Conservation (phyloP, 2,888 invertebrate species). For the Adelphocoris suturalis region DNA sequence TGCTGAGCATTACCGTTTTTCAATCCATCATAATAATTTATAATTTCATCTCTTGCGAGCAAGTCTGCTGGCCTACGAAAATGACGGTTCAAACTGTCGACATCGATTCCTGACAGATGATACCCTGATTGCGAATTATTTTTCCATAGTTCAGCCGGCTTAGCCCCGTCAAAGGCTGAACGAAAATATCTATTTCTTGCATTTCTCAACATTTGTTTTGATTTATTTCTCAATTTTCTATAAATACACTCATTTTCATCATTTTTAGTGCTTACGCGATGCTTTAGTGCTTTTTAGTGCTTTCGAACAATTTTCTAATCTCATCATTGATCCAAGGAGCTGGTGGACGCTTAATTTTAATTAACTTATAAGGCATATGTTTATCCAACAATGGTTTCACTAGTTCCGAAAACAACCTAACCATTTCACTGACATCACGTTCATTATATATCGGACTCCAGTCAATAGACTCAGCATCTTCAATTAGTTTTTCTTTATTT, state of each 20-base stretch:
- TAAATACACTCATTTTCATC: neutral
- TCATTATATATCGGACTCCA: neutral
- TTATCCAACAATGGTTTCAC: neutral
- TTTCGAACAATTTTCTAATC: neutral
- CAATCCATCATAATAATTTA: too few relatives aligned
- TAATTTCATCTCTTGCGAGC: too few relatives aligned
- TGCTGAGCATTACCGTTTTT: too few relatives aligned
- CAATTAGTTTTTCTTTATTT: neutral
- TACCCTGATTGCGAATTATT: constrained; percentile 4
- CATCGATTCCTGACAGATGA: too few relatives aligned
- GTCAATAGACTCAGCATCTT: neutral
- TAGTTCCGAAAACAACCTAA: neutral
- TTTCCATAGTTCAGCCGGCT: neutral
- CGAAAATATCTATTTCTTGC: neutral
- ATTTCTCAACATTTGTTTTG: neutral
- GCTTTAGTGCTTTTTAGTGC: too few relatives aligned
- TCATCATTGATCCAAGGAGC: neutral
- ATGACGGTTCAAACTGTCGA: too few relatives aligned
- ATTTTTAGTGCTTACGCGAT: too few relatives aligned
- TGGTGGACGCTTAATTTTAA: neutral
- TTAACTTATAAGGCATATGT: neutral
- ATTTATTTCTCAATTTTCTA: neutral
- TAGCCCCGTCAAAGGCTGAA: neutral
- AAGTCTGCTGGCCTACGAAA: too few relatives aligned
- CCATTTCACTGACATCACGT: neutral